These are phyloP conservation scores for Phalangium opilio DNA, from an alignment of 2,888 invertebrate genomes.

Conservation along the genomic window DNA sequence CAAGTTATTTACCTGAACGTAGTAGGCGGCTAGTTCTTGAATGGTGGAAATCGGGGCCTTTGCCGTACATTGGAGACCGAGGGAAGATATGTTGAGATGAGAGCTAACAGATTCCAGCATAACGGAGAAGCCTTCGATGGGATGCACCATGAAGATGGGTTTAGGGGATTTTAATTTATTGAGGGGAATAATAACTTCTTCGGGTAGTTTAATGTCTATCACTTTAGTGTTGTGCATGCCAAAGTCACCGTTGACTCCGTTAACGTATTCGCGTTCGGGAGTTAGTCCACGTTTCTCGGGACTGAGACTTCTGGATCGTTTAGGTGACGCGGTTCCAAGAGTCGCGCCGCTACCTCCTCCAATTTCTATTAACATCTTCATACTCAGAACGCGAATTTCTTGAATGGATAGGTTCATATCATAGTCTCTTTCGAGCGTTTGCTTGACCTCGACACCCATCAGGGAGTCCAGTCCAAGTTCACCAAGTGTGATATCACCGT, in stretches of 20 bases:
- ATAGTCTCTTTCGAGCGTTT: constrained; percentile 79
- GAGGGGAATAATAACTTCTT: constrained; percentile 60
- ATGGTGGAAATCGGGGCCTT: constrained; percentile 58
- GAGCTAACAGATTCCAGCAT: constrained; percentile 50
- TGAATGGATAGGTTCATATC: constrained; percentile 78
- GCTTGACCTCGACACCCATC: constrained; percentile 98
- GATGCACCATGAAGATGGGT: constrained; percentile 47
- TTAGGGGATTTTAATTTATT: constrained; percentile 25
- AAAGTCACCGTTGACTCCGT: too few species aligned
- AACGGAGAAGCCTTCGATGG: constrained; percentile 72
- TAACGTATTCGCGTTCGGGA: constrained; percentile 14
- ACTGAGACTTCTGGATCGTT: too few species aligned
- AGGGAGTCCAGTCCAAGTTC: constrained; percentile 96
- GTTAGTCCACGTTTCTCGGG: neutral
- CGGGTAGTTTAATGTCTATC: constrained; percentile 27
- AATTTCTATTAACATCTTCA: constrained; percentile 49
- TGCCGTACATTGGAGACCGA: constrained; percentile 73
- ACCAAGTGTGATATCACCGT: constrained; percentile 59
- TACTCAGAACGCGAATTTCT: constrained; percentile 72
- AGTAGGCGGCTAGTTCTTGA: constrained; percentile 45
- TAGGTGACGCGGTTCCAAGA: too few species aligned
- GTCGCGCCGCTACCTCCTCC: neutral
- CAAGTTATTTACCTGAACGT: constrained; percentile 32
- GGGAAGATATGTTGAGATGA: constrained; percentile 52
- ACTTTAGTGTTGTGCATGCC: constrained; percentile 24